Evolutionary conservation across 2,797 vertebrate genomes (phyloP).

Genomic region (Sebastes trivittatus): DNA sequence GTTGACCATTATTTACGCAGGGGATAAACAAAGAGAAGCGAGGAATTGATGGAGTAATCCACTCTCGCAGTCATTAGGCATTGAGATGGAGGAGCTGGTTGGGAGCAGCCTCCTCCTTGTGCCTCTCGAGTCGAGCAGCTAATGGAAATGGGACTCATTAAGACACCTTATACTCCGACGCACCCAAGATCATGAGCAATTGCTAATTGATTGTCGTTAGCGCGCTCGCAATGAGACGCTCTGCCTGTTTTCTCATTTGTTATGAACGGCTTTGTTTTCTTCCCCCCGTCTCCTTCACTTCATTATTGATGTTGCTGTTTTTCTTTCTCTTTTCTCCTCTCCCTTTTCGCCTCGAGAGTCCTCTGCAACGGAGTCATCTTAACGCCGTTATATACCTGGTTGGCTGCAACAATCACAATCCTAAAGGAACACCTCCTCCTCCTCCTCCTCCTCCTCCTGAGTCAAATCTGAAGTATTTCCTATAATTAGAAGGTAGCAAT

Average conservation of each 20-base stretch:
- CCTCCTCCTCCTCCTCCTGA: not conserved
- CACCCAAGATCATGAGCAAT: constrained; percentile 78
- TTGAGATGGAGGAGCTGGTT: constrained; percentile 73
- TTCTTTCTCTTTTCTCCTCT: constrained; percentile 37
- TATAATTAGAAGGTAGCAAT: constrained; percentile 8
- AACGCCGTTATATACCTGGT: constrained; percentile 31
- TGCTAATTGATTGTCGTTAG: constrained; percentile 83
- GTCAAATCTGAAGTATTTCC: constrained; percentile 6
- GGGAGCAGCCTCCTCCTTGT: constrained; percentile 73
- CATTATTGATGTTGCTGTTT: constrained; percentile 76
- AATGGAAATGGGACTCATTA: constrained; percentile 83
- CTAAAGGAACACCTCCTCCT: not conserved
- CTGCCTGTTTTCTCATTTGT: constrained; percentile 78
- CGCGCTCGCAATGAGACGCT: constrained; percentile 74
- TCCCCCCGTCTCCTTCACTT: constrained; percentile 71
- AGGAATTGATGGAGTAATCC: constrained; percentile 83
- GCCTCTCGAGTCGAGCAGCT: constrained; percentile 78
- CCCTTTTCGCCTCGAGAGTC: constrained; percentile 42
- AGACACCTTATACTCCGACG: constrained; percentile 78
- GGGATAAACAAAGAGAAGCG: constrained; percentile 82
- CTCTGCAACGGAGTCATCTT: constrained; percentile 26
- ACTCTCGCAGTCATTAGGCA: constrained; percentile 81
- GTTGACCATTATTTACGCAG: constrained; percentile 82
- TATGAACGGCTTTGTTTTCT: constrained; percentile 76
- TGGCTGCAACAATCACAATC: constrained; percentile 32